phyloP scores from a whole-genome alignment of 2,797 vertebrate genomes.

The Mus spretus region DNA sequence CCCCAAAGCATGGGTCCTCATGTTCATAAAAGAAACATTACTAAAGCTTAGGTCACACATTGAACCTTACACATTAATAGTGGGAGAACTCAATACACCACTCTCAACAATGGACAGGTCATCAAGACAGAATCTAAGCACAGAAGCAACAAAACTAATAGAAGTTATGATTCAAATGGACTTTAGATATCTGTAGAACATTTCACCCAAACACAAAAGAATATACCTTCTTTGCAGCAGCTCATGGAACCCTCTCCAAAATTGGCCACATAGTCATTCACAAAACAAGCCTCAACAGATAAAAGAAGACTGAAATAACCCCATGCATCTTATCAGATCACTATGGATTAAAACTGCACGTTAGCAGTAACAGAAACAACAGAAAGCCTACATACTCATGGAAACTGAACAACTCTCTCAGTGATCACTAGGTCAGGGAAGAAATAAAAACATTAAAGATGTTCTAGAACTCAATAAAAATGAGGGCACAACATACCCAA shows the following conservation, averaged over 20 bases:
- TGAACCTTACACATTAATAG: not conserved
- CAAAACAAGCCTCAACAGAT: not conserved
- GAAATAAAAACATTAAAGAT: too few species aligned
- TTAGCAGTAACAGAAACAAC: not conserved
- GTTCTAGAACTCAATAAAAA: too few species aligned
- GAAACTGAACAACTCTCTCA: not conserved
- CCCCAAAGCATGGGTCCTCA: not conserved
- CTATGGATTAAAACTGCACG: too few species aligned
- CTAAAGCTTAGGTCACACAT: not conserved
- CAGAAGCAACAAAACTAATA: not conserved
- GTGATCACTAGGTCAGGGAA: too few species aligned
- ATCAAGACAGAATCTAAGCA: not conserved
- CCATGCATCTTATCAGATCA: not conserved
- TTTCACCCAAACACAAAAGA: not conserved
- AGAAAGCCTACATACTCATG: not conserved
- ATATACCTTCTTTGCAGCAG: not conserved
- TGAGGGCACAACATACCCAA: too few species aligned
- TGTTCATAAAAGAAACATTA: not conserved
- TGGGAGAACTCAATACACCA: not conserved
- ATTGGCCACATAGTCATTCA: not conserved
- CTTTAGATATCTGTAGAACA: not conserved
- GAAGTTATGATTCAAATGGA: not conserved
- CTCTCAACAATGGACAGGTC: not conserved
- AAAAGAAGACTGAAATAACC: not conserved
- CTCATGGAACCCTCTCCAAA: not conserved